These are phyloP conservation scores for Gadopsis marmoratus DNA, from an alignment of 2,797 vertebrate species.

Conservation along the genomic window DNA sequence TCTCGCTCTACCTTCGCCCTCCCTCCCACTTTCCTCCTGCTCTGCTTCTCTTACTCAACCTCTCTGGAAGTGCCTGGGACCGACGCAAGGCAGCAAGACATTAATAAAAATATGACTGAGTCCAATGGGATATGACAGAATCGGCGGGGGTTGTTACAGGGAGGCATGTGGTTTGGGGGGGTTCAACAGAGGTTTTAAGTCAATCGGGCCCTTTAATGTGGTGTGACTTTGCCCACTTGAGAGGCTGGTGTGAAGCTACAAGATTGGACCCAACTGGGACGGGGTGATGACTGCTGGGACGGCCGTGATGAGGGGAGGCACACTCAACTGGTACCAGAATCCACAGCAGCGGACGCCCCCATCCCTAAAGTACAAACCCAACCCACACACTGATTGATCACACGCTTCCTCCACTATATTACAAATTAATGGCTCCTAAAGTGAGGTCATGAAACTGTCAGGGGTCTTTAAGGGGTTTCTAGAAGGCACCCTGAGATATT, in stretches of 20 bases:
- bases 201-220: conserved; percentile 82
- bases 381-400: conserved; percentile 48
- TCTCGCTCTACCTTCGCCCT: conserved; percentile 10
- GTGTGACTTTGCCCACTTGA: conserved; percentile 82
- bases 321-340: conserved; percentile 83
- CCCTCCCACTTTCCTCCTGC: conserved; percentile 4
- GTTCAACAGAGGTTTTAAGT: conserved; percentile 63
- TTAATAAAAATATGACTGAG: conserved; percentile 79
- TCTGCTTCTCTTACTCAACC: conserved; percentile 39
- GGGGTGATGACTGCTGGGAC: conserved; percentile 68
- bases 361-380: conserved; percentile 25
- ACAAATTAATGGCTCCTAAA: conserved; percentile 49
- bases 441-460: conserved; percentile 40
- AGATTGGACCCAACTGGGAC: conserved; percentile 74
- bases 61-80: conserved; percentile 47
- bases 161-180: conserved; percentile 67
- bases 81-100: conserved; percentile 63
- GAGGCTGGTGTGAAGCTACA: conserved; percentile 83
- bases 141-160: conserved; percentile 61
- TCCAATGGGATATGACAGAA: conserved; percentile 80
- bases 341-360: conserved; percentile 31
- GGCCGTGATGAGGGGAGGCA: conserved; percentile 59
- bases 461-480: conserved; percentile 5
- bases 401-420: conserved; percentile 44
- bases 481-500: neutral